Evolutionary conservation across 2,797 vertebrate species (phyloP).

Genomic region (Siniperca obscura): DNA sequence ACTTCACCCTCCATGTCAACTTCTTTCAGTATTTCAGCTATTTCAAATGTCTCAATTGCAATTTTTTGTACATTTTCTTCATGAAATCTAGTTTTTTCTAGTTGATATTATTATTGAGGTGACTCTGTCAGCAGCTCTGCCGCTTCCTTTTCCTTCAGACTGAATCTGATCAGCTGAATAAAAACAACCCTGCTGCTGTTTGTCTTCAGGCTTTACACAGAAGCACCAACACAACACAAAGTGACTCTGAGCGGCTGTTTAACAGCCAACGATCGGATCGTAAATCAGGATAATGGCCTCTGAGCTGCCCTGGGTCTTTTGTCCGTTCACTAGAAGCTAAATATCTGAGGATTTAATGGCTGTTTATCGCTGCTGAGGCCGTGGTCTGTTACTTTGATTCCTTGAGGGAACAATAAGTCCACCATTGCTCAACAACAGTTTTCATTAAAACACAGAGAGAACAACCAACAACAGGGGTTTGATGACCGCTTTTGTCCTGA

Average conservation of each 20-base stretch:
- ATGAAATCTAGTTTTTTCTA: no score
- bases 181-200: conserved; percentile 8
- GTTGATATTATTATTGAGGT: no score
- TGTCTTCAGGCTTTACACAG: neutral
- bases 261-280: neutral
- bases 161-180: neutral
- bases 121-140: neutral
- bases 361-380: conserved; percentile 12
- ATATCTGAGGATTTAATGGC: conserved; percentile 3
- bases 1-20: no score
- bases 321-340: neutral
- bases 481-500: no score
- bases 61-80: no score
- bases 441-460: neutral
- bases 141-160: neutral
- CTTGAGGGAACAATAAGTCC: neutral
- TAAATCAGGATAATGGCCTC: conserved; percentile 9
- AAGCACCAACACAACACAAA: neutral
- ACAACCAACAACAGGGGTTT: neutral
- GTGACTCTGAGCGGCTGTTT: conserved; percentile 2
- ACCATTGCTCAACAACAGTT: neutral
- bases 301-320: neutral
- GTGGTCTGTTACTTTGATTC: neutral
- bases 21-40: no score
- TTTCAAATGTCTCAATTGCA: no score